A percentile compares a stretch with the other conserved stretches of the same genome.
These are phyloP conservation scores for Brachionichthys hirsutus DNA, from an alignment of 2,113 vertebrate species.

Conservation along the genomic window DNA sequence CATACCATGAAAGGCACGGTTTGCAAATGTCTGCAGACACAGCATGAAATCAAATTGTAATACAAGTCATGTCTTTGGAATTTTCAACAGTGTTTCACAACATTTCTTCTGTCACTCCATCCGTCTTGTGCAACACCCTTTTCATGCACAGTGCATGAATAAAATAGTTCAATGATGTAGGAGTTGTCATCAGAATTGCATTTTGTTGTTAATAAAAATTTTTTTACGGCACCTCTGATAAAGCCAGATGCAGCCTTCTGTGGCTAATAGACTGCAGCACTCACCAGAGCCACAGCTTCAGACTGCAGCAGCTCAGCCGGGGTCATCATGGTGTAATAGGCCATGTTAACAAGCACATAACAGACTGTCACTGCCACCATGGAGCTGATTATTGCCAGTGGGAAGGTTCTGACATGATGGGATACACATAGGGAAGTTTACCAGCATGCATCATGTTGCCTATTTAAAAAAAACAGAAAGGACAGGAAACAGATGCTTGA, in stretches of 20 bases:
- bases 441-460: not conserved
- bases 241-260: too few relatives aligned
- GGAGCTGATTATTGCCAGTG: conserved; percentile 89
- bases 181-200: too few relatives aligned
- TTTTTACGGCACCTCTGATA: too few relatives aligned
- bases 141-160: not conserved
- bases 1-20: conserved; percentile 75
- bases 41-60: not conserved
- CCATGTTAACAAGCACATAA: conserved; percentile 92
- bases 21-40: conserved; percentile 82
- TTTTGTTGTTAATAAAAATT: too few relatives aligned
- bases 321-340: conserved; percentile 91
- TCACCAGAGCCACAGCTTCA: conserved; percentile 93
- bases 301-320: conserved; percentile 87
- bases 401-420: conserved; percentile 83
- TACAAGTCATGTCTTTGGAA: not conserved
- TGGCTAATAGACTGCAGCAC: conserved; percentile 41
- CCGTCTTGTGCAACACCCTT: too few relatives aligned
- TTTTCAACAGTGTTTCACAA: too few relatives aligned
- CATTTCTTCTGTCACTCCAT: too few relatives aligned
- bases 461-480: not conserved
- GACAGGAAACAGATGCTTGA: not conserved
- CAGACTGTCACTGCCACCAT: conserved; percentile 88
- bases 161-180: too few relatives aligned
- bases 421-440: not conserved